A percentile compares a stretch with the other conserved stretches of the same genome.
Conservation (phyloP, 2,797 vertebrate genomes). For the Syngnathus acus region DNA sequence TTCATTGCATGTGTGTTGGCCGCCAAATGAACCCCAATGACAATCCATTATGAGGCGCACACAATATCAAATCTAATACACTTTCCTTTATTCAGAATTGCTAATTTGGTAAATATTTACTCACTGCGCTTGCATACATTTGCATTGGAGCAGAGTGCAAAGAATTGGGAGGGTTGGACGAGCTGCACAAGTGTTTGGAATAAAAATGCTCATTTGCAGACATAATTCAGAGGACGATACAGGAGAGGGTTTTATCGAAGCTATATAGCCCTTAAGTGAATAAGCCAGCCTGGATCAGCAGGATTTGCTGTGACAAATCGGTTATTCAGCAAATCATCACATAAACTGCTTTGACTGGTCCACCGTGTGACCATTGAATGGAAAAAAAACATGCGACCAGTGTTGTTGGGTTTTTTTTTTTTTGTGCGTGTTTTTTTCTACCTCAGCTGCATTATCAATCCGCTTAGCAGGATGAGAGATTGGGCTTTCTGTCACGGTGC, state of each 20-base stretch:
- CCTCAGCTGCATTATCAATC: constrained; percentile 50
- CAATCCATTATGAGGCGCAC: constrained; percentile 34
- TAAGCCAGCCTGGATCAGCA: constrained; percentile 52
- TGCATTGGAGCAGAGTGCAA: constrained; percentile 26
- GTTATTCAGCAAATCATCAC: constrained; percentile 57
- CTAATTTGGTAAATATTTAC: constrained; percentile 52
- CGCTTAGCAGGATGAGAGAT: constrained; percentile 45
- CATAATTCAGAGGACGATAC: constrained; percentile 47
- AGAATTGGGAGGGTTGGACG: constrained; percentile 37
- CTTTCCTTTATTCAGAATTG: constrained; percentile 45
- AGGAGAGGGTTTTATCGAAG: constrained; percentile 36
- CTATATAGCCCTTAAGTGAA: constrained; percentile 50
- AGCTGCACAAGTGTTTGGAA: constrained; percentile 47
- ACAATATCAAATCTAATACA: constrained; percentile 38
- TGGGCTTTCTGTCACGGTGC: constrained; percentile 37
- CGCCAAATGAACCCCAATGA: constrained; percentile 26
- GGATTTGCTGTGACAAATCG: constrained; percentile 57
- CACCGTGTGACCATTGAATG: constrained; percentile 39
- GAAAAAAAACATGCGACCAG: constrained; percentile 41
- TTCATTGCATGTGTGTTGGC: constrained; percentile 14
- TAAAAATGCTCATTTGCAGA: constrained; percentile 50
- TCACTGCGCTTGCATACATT: constrained; percentile 40
- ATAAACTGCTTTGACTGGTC: constrained; percentile 54
- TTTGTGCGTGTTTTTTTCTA: constrained; percentile 16
- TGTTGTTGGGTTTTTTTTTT: constrained; percentile 1